phyloP scores from a whole-genome alignment of 2,113 vertebrate species.

The Melanerpes formicivorus region DNA sequence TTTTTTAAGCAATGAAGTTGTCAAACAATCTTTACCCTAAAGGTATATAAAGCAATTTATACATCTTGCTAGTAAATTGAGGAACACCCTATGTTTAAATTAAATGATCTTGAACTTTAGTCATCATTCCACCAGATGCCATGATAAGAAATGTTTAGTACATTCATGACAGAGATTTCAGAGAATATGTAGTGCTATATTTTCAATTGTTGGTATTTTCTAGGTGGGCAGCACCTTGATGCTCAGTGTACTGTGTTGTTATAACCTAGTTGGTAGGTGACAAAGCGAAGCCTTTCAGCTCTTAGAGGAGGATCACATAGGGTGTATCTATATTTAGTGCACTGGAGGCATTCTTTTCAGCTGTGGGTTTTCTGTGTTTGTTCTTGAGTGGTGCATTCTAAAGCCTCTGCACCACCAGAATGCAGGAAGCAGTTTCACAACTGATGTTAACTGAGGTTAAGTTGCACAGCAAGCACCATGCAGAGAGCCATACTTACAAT shows the following conservation, averaged over 20 bases:
- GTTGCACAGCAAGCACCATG: not conserved
- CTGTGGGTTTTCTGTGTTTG: not conserved
- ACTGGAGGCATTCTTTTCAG: not conserved
- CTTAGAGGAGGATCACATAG: not conserved
- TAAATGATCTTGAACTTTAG: not conserved
- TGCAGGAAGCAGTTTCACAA: not conserved
- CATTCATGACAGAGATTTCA: not conserved
- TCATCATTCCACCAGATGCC: not conserved
- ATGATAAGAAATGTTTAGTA: not conserved
- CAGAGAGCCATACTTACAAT: not conserved
- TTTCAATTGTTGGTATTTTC: not conserved
- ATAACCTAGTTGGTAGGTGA: not conserved
- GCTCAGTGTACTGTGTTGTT: not conserved
- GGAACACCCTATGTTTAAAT: not conserved
- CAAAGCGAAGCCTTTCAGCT: not conserved
- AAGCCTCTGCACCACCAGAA: accelerated
- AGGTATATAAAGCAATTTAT: not conserved
- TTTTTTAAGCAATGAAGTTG: not conserved
- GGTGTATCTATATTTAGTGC: not conserved
- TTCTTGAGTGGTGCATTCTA: not conserved
- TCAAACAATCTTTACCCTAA: not conserved
- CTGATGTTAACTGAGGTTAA: not conserved
- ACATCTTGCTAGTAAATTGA: not conserved
- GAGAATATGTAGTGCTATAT: not conserved
- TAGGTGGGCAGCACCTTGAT: not conserved